These are phyloP conservation scores for Hydrolagus affinis DNA, from an alignment of 2,113 vertebrate species.

Conservation along the genomic window DNA sequence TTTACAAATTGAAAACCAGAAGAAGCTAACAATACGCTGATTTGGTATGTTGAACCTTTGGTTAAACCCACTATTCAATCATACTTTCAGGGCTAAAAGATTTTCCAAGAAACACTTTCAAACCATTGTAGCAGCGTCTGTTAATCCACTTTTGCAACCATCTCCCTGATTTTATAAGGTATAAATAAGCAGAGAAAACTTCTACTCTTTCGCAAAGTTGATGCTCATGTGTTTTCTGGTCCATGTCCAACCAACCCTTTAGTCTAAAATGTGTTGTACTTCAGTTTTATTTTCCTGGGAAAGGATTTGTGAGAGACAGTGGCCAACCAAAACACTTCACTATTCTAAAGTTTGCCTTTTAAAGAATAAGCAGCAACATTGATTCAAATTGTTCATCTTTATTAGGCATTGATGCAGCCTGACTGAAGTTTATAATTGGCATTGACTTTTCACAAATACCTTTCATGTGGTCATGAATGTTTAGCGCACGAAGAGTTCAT, in stretches of 20 bases:
- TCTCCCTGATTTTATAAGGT: not conserved
- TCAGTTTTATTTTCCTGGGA: not conserved
- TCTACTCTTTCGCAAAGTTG: not conserved
- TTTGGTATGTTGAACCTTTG: no score
- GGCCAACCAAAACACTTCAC: not conserved
- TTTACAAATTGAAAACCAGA: no score
- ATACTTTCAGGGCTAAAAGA: no score
- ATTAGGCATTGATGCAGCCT: not conserved
- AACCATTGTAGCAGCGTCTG: not conserved
- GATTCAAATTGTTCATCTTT: conserved; percentile 2
- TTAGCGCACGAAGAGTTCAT: not conserved
- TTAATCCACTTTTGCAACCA: not conserved
- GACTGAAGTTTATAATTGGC: not conserved
- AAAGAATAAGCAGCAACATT: not conserved
- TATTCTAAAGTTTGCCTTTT: not conserved
- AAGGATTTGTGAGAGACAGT: not conserved
- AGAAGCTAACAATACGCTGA: no score
- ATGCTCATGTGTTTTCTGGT: not conserved
- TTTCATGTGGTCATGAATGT: no score
- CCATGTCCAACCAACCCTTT: not conserved
- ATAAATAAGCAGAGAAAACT: no score
- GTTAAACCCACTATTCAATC: no score
- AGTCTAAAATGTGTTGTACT: not conserved
- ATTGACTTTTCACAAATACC: not conserved
- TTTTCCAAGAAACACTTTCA: no score